Evolutionary conservation across 2,113 vertebrate species (phyloP).

Genomic region (Pangasianodon gigas): DNA sequence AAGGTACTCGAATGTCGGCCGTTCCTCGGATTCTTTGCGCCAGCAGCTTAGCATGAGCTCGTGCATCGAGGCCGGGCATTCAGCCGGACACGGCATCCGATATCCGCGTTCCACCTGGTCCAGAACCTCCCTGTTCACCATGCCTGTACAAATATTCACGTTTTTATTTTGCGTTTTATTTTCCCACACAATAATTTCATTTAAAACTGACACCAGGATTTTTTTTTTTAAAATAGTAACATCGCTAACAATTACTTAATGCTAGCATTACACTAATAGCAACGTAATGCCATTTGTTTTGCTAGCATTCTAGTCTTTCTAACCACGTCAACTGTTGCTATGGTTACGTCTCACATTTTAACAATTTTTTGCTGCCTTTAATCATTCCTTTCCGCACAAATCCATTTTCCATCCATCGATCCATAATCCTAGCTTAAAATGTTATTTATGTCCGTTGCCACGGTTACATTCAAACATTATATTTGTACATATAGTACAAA

Average conservation of each 20-base stretch:
- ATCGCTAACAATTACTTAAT: not conserved
- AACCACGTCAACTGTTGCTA: not conserved
- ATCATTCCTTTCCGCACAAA: not conserved
- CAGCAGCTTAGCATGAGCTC: slow-evolving; percentile 97
- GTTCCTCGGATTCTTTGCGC: slow-evolving; percentile 92
- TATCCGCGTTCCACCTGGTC: slow-evolving; percentile 97
- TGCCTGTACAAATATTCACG: slow-evolving; percentile 73
- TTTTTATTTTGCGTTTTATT: not conserved
- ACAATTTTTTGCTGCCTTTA: not conserved
- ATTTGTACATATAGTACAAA: not conserved
- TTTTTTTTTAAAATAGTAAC: not conserved
- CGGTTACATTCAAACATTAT: not conserved
- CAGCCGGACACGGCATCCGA: slow-evolving; percentile 92
- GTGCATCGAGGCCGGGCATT: slow-evolving; percentile 92
- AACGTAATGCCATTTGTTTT: not conserved
- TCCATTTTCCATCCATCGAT: not conserved
- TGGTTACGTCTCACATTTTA: not conserved
- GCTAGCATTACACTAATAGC: not conserved
- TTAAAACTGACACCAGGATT: not conserved
- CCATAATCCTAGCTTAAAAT: not conserved
- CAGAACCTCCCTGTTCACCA: slow-evolving; percentile 97
- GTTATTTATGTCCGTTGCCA: not conserved
- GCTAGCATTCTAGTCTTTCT: not conserved
- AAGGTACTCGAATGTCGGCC: slow-evolving; percentile 96
- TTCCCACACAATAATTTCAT: not conserved